These are phyloP conservation scores for Biston stratarius DNA, from an alignment of 2,888 invertebrate genomes.

Conservation along the genomic window DNA sequence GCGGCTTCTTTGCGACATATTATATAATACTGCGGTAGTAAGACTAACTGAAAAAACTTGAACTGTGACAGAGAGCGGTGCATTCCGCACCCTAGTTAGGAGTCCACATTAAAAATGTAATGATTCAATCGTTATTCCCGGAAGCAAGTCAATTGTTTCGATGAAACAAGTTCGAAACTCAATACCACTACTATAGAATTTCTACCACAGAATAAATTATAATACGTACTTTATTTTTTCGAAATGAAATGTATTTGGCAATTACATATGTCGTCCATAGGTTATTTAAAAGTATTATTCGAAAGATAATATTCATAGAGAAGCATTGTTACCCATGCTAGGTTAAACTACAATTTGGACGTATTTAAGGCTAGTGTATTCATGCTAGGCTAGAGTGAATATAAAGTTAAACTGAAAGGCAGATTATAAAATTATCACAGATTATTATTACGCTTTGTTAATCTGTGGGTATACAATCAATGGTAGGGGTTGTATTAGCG, in stretches of 20 bases:
- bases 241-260: too few species aligned
- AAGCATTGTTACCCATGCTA: too few species aligned
- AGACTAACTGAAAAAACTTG: neutral
- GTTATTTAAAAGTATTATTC: too few species aligned
- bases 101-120: conserved; percentile 72
- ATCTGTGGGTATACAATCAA: neutral
- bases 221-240: too few species aligned
- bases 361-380: too few species aligned
- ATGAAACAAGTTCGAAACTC: conserved; percentile 36
- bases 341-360: too few species aligned
- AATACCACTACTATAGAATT: conserved; percentile 14
- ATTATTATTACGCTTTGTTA: too few species aligned
- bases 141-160: conserved; percentile 71
- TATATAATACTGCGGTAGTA: neutral
- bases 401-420: too few species aligned
- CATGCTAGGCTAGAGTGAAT: too few species aligned
- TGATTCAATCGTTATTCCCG: conserved; percentile 69
- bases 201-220: neutral
- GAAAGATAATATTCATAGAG: too few species aligned
- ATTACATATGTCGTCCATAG: too few species aligned
- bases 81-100: conserved; percentile 45
- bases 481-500: conserved; percentile 60
- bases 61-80: conserved; percentile 22
- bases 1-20: neutral
- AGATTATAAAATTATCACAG: too few species aligned